Base-by-base conservation (phyloP, 1,140 invertebrate genomes). In the Drosophila triauraria region DNA sequence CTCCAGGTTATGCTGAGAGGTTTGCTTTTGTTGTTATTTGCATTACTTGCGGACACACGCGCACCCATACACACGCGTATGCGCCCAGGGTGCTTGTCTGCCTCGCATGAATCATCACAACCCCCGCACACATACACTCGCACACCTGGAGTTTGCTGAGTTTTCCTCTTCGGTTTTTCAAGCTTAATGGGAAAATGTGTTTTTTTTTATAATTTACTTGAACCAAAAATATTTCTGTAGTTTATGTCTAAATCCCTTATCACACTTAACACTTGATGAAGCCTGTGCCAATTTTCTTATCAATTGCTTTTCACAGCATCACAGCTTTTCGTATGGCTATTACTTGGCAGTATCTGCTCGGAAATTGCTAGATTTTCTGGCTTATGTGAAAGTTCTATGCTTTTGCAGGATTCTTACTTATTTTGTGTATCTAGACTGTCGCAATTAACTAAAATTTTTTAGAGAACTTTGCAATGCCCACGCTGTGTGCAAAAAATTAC, bases 81-180 rank as follows among this genome's bases (percentile, higher is more conserved):
- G 69, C 51, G 48, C 61, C 40, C 23, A 17, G 75, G 75, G 75
- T 61, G 78, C 64, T 76, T 50, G 65, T 57, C 60, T 58, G 70
- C 53, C 51, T 67, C 56, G 87, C 27, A 91, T 91, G 87, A 91
- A 87, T 91, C 87, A 91, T 87, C 84, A 57, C 58, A 86, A 56
- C 72, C 83, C 71, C 61, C 61, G 60, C 67, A 54, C 30, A 23
- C 40, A 54, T 20, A 60, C 42, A 23, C 43, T 10, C 20, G 12
- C 44, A 46, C 46, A 54, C 53, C 53, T 54, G 44, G 40, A 71
- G 65, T 42, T 67, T 27, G 54, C 57, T 57, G 38, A n/a, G n/a
- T 43, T 74, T 74, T 60, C 44, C 59, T 59, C 44, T 61, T 60
- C 13, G 12, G 23, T 23, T 54, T 54, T 54, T 15, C 70, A 62